Conservation (phyloP, 1,140 invertebrate species). For the Neoseiulus cucumeris region DNA sequence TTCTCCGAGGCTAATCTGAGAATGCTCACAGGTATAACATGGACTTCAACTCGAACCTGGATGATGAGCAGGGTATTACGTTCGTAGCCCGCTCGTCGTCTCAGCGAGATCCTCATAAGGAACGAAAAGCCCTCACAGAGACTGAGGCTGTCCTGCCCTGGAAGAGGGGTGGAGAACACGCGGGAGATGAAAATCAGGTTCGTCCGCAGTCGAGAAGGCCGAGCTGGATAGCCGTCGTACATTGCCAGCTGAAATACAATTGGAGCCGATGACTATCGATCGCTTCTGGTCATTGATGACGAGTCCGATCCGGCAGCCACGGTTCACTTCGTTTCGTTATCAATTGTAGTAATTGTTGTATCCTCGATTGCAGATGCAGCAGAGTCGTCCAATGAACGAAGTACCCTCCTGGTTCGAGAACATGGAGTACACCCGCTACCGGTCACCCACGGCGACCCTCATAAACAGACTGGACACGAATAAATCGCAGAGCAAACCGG, state of each 20-base stretch:
- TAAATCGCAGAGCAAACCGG: neutral
- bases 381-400: conserved; percentile 9
- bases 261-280: too few relatives aligned
- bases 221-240: too few relatives aligned
- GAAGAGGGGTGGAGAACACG: neutral
- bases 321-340: too few relatives aligned
- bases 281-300: too few relatives aligned
- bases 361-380: too few relatives aligned
- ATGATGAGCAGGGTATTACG: conserved; percentile 4
- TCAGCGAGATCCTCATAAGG: conserved; percentile 7
- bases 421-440: conserved; percentile 7
- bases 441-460: neutral
- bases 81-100: neutral
- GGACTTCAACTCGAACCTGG: conserved; percentile 6
- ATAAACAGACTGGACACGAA: conserved; percentile 5
- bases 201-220: too few relatives aligned
- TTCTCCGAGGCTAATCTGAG: neutral
- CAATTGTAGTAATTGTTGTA: too few relatives aligned
- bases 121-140: conserved; percentile 2
- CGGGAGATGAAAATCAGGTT: neutral
- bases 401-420: conserved; percentile 6
- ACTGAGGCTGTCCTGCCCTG: conserved; percentile 8
- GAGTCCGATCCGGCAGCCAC: too few relatives aligned
- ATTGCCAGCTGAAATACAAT: too few relatives aligned
- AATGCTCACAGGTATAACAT: neutral